Base-by-base conservation (phyloP, 2,797 vertebrate species). In the Epinephelus malabaricus region DNA sequence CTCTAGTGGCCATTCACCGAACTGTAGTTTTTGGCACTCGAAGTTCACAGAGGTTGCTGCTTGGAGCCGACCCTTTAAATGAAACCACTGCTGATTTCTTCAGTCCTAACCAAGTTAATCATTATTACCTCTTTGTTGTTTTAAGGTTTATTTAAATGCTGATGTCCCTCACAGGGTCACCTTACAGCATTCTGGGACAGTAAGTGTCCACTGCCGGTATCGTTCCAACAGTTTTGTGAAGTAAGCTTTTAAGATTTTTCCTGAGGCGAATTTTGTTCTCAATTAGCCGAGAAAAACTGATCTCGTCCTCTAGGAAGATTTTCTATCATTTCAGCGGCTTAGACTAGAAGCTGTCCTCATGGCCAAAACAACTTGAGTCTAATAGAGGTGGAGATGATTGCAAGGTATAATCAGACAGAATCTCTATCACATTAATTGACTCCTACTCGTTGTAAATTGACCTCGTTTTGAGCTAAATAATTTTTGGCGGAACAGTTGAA, bases 391-490 rank as follows among this genome's bases (percentile, higher is more conserved):
- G 50, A 62, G 60, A 69, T 59, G 88, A 89, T 84, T 76, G 65
- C 30, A 69, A 69, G 65, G 67, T 51, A 5, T 65, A 82, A 88
- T 89, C 83, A 43, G 14, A 49, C 50, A 5, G 50, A 70, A 89
- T 89, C 81, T 86, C 67, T 14, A 7, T 65, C 71, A 54, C 56
- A 21, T 69, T 88, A 92, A 92, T 90, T 81, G 79, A 75, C 83
- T 88, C 75, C 34, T 76, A 46, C 59, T 19, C 19, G 21, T 58
- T 68, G 59, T 71, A 63, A 72, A 72, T 34, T 81, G 84, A 87
- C 73, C 76, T 86, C 13, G 68, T 74, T 81, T 45, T 72, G 19
- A 78, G 74, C 34, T 53, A 81, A 68, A 81, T 65, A 0, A 45
- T 60, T 79, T 79, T 74, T 19, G 13, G 50, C 12, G 34, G 43